phyloP scores from a whole-genome alignment of 1,140 invertebrate genomes.

The Zelostemma sp. region DNA sequence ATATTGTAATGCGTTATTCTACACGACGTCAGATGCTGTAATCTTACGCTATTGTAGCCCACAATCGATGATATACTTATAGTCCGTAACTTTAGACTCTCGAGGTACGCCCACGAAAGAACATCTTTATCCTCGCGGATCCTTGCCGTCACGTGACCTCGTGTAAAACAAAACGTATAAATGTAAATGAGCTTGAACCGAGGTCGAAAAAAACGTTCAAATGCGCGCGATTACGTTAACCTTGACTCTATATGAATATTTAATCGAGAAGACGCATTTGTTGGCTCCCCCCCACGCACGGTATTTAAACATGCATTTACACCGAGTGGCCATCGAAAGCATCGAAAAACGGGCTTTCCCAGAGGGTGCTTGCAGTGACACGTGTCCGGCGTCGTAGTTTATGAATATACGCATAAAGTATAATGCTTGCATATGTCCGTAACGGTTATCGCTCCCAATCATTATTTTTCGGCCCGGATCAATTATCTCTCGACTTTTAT shows the following conservation, averaged over 20 bases:
- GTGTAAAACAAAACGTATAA: neutral
- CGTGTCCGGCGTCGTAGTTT: constrained; percentile 38
- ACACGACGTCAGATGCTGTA: constrained; percentile 65
- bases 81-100: constrained; percentile 51
- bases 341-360: constrained; percentile 36
- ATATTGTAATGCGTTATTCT: constrained; percentile 68
- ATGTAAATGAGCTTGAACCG: neutral
- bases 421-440: constrained; percentile 15
- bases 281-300: neutral
- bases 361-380: constrained; percentile 37
- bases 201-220: constrained; percentile 1
- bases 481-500: constrained; percentile 9
- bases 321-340: constrained; percentile 22
- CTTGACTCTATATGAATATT: neutral
- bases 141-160: neutral
- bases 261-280: neutral
- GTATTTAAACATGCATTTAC: constrained; percentile 19
- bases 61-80: constrained; percentile 46
- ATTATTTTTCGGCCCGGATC: constrained; percentile 36
- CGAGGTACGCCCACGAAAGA: constrained; percentile 58
- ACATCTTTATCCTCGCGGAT: constrained; percentile 25
- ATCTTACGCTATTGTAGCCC: constrained; percentile 56
- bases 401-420: constrained; percentile 19
- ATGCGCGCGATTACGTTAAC: neutral
- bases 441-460: constrained; percentile 30